Percentiles rank a stretch among this genome's conserved stretches.
Conservation (phyloP, 2,888 invertebrate genomes). For the Aromia moschata region DNA sequence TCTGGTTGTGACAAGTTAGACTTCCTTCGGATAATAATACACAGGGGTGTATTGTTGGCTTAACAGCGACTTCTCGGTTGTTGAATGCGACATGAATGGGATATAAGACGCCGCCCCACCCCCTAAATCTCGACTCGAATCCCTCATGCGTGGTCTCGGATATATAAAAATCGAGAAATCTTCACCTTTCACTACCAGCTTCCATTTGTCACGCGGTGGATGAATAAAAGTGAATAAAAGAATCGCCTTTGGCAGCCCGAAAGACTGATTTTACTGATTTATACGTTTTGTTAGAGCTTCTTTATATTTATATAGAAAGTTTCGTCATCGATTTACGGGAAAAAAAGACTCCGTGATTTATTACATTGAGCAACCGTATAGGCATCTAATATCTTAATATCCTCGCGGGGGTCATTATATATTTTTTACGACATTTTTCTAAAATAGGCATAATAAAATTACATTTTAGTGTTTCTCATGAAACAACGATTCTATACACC, state of each 20-base stretch:
- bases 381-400: not conserved
- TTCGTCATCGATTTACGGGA: constrained; percentile 24
- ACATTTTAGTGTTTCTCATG: too few relatives aligned
- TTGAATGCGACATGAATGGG: constrained; percentile 40
- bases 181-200: constrained; percentile 63
- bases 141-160: constrained; percentile 53
- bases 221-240: constrained; percentile 54
- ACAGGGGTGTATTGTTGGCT: constrained; percentile 51
- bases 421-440: too few relatives aligned
- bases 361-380: not conserved
- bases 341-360: constrained; percentile 9
- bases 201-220: constrained; percentile 61
- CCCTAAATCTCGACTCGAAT: constrained; percentile 32
- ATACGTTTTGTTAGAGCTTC: constrained; percentile 47
- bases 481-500: too few relatives aligned
- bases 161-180: constrained; percentile 61
- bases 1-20: constrained; percentile 57
- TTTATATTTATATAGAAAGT: constrained; percentile 40
- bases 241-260: constrained; percentile 48
- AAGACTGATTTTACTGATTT: constrained; percentile 56
- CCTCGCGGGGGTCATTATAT: not conserved
- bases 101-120: constrained; percentile 30
- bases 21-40: constrained; percentile 53
- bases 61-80: constrained; percentile 42
- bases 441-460: too few relatives aligned